Evolutionary conservation across 2,888 invertebrate species (phyloP), one percentile per base, ranked within the genome.

Genomic region (Diarsia rubi): DNA sequence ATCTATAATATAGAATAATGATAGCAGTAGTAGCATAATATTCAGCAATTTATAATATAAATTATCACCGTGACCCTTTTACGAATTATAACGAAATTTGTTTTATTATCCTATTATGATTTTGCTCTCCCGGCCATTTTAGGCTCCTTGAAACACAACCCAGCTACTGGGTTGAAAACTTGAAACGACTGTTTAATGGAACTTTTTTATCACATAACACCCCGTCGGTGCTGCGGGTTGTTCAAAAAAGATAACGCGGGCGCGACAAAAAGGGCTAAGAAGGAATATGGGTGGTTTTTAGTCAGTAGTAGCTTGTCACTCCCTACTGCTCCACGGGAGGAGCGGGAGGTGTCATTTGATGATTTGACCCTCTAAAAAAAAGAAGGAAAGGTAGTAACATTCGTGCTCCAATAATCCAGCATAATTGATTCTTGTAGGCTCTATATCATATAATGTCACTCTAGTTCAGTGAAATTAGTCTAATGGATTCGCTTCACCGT

Each of bases 401-500:
- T 0, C 9, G 54, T 14, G 31, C 31, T 63, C 37, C 49, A 68
- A 44, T 68, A 73, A 74, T 59, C 24, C 6, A 45, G 16, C 21
- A 24, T n/a, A 78, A 52, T 68, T 67, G 57, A 21, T 68, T 44
- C n/a, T 27, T 59, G 27, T 31, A 59, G 64, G 24, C 21, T 64
- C 54, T 21, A 45, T 24, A 45, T 31, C 44, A 59, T 45, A 57
- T 45, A 73, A 78, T 74, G 74, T 45, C 78, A 64, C 67, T 42
- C 0, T 69, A 69, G n/a, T 66, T 69, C 66, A 52, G 69, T 69
- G 66, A 66, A 78, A 69, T 79, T 75, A 44, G 14, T 63, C 9
- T 63, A 67, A 75, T 79, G 62, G 75, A 57, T 66, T 66, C 44
- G 31, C 68, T 77, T 65, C 62, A 69, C 37, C 37, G 52, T 69